phyloP scores from a whole-genome alignment of 2,888 invertebrate genomes.

The Andricus curvator region DNA sequence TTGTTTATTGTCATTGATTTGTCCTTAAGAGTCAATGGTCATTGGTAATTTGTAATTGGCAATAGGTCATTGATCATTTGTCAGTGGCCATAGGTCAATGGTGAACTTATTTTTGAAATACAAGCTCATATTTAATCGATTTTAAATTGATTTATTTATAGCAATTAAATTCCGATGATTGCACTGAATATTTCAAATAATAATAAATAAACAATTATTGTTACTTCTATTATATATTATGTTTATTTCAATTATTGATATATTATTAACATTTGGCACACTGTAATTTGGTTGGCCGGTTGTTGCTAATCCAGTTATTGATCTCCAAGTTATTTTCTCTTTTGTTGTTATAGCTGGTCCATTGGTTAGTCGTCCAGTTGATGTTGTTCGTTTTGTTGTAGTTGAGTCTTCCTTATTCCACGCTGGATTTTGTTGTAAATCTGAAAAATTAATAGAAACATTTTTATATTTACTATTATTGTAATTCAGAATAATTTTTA shows the following conservation, averaged over 20 bases:
- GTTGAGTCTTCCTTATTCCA: background rate
- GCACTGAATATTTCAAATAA: background rate
- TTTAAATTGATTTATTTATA: background rate
- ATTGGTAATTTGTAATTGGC: too few relatives aligned
- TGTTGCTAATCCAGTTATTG: background rate
- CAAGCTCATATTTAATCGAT: too few relatives aligned
- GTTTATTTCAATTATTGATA: slow-evolving; percentile 25
- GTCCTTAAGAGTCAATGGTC: too few relatives aligned
- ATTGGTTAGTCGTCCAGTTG: background rate
- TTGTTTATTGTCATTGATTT: too few relatives aligned
- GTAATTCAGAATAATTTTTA: background rate
- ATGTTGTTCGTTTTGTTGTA: background rate
- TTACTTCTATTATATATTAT: slow-evolving; percentile 13
- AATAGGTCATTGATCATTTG: too few relatives aligned
- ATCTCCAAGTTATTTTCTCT: background rate
- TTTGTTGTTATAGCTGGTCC: background rate
- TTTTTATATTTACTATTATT: slow-evolving; percentile 3
- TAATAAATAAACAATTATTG: slow-evolving; percentile 13
- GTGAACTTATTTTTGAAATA: too few relatives aligned
- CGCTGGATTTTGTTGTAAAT: background rate
- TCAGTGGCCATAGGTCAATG: too few relatives aligned
- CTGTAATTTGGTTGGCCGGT: background rate
- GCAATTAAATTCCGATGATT: background rate
- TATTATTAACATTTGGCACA: slow-evolving; percentile 3
- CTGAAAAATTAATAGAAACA: slow-evolving; percentile 19